Evolutionary conservation across 2,888 invertebrate species (phyloP), one percentile per base, ranked within the genome.

Genomic region (Priocnemis perturbator): DNA sequence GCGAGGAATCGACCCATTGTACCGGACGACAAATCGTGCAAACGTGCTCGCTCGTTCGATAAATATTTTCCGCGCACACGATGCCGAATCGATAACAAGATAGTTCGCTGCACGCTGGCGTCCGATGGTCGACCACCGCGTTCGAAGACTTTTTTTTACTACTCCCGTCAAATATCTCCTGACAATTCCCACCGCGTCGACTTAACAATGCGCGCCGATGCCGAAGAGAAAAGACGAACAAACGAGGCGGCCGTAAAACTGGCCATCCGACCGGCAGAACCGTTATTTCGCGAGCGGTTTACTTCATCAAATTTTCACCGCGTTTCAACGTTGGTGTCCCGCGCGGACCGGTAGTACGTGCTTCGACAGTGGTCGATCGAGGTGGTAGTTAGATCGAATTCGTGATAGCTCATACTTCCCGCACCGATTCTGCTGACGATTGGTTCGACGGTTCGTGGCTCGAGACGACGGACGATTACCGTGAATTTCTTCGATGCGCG

Each of bases 231-330:
- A 56, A 72, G 64, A 65, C 64, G 68, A 26, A 68, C 64, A 64
- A 65, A 58, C 64, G 26, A 26, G 26, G 26, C 60, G 72, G 47
- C 59, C 64, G 67, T 64, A 73, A 73, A 69, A 69, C 58, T 56
- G 30, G 47, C 37, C 37, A 55, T 50, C 48, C 48, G 15, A 20
- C 64, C 45, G 72, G 17, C 59, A 67, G 74, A 74, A 70, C 74
- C 64, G 74, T 70, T 73, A 58, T 70, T 48, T 67, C 19, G 9
- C 50, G 61, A 62, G 55, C 61, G 69, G 67, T 55, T 70, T 67
- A 64, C 37, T 37, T 37, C 37, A 20, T 66, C 56, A 74, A 74
- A 73, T 73, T 74, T 69, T 74, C 70, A 74, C 57, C 74, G 67
- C 55, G 64, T 59, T 74, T 74, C 26, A 26, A 5, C n/a, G n/a